A percentile compares a stretch with the other conserved stretches of the same genome.
Evolutionary conservation across 1,140 invertebrate genomes (phyloP).

Genomic region (Lepidurus apus): DNA sequence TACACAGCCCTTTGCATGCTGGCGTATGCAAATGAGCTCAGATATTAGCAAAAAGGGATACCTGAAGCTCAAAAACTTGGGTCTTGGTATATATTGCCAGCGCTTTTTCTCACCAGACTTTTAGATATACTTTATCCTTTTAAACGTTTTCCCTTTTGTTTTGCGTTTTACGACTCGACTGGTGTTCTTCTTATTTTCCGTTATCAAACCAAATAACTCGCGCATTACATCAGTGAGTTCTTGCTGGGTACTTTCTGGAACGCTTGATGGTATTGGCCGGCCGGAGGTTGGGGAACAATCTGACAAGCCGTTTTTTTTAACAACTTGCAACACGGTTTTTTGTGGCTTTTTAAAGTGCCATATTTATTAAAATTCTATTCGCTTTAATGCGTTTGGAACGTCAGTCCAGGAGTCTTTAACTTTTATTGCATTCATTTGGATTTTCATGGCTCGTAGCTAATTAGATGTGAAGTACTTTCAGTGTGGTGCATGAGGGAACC

Average conservation of each 20-base stretch:
- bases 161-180: too few relatives aligned
- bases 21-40: slow-evolving; percentile 8
- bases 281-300: not conserved
- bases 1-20: slow-evolving; percentile 12
- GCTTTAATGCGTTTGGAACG: not conserved
- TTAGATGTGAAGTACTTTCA: not conserved
- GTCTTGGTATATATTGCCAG: too few relatives aligned
- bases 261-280: too few relatives aligned
- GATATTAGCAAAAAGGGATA: not conserved
- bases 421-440: slow-evolving; percentile 16
- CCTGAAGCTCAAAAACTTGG: not conserved
- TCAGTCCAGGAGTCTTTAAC: not conserved
- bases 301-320: not conserved
- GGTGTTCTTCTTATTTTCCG: too few relatives aligned
- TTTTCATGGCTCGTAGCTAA: not conserved
- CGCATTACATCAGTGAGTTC: too few relatives aligned
- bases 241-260: too few relatives aligned
- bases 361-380: slow-evolving; percentile 12
- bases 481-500: not conserved
- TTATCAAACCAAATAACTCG: too few relatives aligned
- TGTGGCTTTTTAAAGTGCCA: slow-evolving; percentile 15
- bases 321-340: not conserved
- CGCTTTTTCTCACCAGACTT: too few relatives aligned
- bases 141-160: too few relatives aligned
- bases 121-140: too few relatives aligned